Base-by-base conservation (phyloP, 2,797 vertebrate genomes). In the Carapus acus region DNA sequence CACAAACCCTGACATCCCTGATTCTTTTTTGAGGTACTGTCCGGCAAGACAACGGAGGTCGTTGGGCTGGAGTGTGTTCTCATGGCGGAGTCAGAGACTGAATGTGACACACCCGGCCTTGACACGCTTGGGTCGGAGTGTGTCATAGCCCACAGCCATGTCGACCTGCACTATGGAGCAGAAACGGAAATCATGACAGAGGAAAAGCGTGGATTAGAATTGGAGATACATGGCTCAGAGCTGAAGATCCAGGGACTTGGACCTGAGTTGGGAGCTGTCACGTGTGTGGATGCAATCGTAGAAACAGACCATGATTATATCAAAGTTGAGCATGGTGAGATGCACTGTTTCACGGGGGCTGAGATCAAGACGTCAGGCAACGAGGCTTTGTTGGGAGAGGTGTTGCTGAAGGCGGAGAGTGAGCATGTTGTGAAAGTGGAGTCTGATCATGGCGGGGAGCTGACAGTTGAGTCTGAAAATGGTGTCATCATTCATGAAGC, bases 81-180 rank as follows among this genome's bases (percentile, higher is more conserved):
- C 80, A 90, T 90, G 89, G 87, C 88, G 13, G 89, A 90, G 87
- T 90, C 89, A 85, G 89, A 90, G 88, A 89, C 88, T 87, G 88
- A 90, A 73, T 90, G 89, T 87, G 89, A 90, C 87, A 89, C 89
- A 59, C 86, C 89, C 57, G 89, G 89, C 80, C 88, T 90, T 72
- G 89, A 90, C 86, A 90, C 89, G 24, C 85, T 90, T 81, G 89
- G 89, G 86, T 90, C 89, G 81, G 89, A 90, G 88, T 90, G 89
- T 88, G 88, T 90, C 85, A 90, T 90, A 73, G 88, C 89, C 74
- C 89, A 90, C 68, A 90, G 88, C 71, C 89, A 90, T 82, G 89
- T 90, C 69, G 89, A 90, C 85, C 87, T 90, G 76, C 89, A 90
- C 64, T 90, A 90, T 67, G 87, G 85, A 55, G 85, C 89, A 31